Base-by-base conservation (phyloP, 2,797 vertebrate species). In the Smutsia gigantea region DNA sequence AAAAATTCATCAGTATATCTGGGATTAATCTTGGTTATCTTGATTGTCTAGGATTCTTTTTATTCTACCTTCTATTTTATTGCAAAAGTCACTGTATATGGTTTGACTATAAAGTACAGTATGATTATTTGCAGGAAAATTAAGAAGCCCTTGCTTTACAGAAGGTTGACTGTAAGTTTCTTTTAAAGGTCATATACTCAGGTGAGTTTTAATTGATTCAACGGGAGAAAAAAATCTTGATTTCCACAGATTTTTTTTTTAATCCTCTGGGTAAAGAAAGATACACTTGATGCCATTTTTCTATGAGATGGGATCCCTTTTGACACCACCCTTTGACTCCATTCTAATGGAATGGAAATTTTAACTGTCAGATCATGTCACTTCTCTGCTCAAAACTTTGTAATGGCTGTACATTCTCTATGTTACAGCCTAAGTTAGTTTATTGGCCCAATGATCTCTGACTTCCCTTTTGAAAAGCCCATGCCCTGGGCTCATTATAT, bases 191-290 rank as follows among this genome's bases (percentile, higher is more conserved):
- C 68, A 82, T 29, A 71, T 57, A 29, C 25, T 94, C 31, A 66
- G 5, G 42, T 94, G 49, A 68, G 82, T 96, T 88, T 63, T 63
- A 88, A 68, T 64, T 82, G 37, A 85, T 77, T 82, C 25, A 82
- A 34, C 4, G 68, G n/a, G 21, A 1, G 5, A 34, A 31, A 42
- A 74, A 84, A 39, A 12, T 31, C 17, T 93, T 92, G 25, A 74
- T 81, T 88, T 75, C 55, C 2, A 75, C 7, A 85, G 23, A 37
- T 55, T 74, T 86, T 34, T 29, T 49, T 69, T 71, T 8, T 64
- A 27, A 72, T 5, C 14, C 53, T 31, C 18, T 49, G 34, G 31
- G n/a, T 25, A 86, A 87, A n/a, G 71, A 92, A 51, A 57, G 7
- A 61, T 23, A 66, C 3, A n/a, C 66, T 4, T 37, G 17, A 53